Percentiles rank a stretch among this genome's conserved stretches.
Conservation (phyloP, 2,888 invertebrate genomes). For the Lepidocyrtinus sp. region DNA sequence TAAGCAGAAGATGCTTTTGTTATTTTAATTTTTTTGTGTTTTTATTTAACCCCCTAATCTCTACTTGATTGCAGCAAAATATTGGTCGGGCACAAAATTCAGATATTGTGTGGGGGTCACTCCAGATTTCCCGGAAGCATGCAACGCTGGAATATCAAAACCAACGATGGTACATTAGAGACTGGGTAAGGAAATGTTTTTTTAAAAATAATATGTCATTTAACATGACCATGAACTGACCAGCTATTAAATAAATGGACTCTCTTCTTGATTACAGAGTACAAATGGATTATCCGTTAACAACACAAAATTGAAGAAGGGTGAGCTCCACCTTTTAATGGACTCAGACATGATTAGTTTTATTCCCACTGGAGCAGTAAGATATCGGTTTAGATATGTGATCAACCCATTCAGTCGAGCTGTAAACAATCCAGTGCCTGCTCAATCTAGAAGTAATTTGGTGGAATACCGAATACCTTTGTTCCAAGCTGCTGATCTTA, state of each 20-base stretch:
- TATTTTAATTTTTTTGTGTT: constrained; percentile 5
- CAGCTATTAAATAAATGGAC: not conserved
- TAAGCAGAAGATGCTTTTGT: not conserved
- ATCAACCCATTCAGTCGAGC: not conserved
- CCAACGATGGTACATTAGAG: constrained; percentile 57
- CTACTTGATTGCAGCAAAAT: not conserved
- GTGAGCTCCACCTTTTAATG: constrained; percentile 42
- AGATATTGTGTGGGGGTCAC: constrained; percentile 58
- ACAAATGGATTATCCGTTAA: constrained; percentile 66
- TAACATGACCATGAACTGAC: not conserved
- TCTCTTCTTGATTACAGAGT: constrained; percentile 55
- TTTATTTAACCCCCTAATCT: constrained; percentile 40
- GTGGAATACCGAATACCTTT: not conserved
- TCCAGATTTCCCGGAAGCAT: constrained; percentile 66
- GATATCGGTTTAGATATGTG: constrained; percentile 56
- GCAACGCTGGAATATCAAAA: constrained; percentile 54
- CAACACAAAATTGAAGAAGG: constrained; percentile 44
- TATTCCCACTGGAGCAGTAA: constrained; percentile 64
- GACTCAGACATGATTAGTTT: constrained; percentile 62
- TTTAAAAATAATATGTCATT: not conserved
- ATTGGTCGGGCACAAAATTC: constrained; percentile 62
- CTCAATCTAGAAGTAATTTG: not conserved
- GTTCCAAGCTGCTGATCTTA: not conserved
- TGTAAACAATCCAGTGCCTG: not conserved
- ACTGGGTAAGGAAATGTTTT: constrained; percentile 49